Evolutionary conservation across 2,113 vertebrate species (phyloP).

Genomic region (Benitochromis conjunctus): DNA sequence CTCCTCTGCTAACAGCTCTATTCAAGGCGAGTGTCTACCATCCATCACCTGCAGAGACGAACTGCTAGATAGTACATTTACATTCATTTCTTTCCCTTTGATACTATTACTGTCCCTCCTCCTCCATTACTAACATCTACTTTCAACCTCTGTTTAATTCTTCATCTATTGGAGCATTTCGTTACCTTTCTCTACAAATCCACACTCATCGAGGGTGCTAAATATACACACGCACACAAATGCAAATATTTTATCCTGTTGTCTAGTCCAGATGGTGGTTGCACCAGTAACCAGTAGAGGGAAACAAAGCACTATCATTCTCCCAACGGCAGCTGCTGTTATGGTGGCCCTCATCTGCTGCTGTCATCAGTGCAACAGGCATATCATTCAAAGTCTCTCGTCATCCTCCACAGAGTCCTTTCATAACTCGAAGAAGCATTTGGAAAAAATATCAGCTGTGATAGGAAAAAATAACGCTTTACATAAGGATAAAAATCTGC

Average conservation of each 20-base stretch:
- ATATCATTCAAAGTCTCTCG: conserved; percentile 5
- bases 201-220: neutral
- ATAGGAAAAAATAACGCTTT: neutral
- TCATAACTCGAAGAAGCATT: neutral
- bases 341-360: conserved; percentile 13
- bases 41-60: conserved; percentile 30
- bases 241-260: neutral
- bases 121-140: neutral
- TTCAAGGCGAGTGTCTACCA: conserved; percentile 19
- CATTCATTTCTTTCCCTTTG: neutral
- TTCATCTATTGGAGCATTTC: neutral
- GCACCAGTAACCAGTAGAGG: conserved; percentile 62
- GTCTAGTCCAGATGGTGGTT: conserved; percentile 4
- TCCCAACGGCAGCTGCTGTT: neutral
- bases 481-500: neutral
- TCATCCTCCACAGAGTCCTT: neutral
- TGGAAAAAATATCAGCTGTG: neutral
- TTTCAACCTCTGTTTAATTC: neutral
- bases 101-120: neutral
- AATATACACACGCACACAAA: neutral
- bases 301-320: conserved; percentile 61
- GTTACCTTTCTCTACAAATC: neutral
- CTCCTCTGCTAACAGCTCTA: conserved; percentile 20
- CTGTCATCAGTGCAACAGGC: conserved; percentile 24
- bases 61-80: conserved; percentile 27